Evolutionary conservation across 1,140 invertebrate species (phyloP), one percentile per base, ranked within the genome.

Genomic region (Drosophila persimilis): DNA sequence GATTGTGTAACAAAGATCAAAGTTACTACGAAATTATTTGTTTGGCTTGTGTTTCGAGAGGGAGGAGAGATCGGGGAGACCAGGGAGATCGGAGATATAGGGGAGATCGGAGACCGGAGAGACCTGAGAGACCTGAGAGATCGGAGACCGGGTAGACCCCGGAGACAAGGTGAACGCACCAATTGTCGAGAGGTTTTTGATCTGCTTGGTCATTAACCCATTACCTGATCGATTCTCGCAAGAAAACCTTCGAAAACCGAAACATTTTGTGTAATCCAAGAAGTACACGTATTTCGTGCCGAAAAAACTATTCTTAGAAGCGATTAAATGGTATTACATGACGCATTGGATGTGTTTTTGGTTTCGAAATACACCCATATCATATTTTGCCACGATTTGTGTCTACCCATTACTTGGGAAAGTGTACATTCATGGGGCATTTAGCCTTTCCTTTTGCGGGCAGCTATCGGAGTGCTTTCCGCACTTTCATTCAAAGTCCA

Each of bases 1-100:
- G 59, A 79, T 86, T 80, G 77, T 60, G 64, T 61, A 85, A 77
- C 62, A 64, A 72, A 77, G 69, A 81, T 78, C 50, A 54, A 57
- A 58, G 58, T 79, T 80, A 74, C 65, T 66, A 53, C 57, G 17
- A 63, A 67, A 59, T 53, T 58, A 29, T 44, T 55, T 55, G 48
- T 55, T 54, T 31, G 44, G 26, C 46, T 41, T 53, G 22, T 39
- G 35, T 22, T 48, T 65, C 48, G 17, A 17, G 17, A 17, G 17
- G 17, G 17, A 17, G 17, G 17, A 45, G 2, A 17, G 31, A 35
- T 8, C 6, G 17, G 17, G 17, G 0, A 17, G 17, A 17, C 17
- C 17, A 17, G 17, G 4, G 35, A 39, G 35, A 17, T 1, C 17
- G 0, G 17, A 17, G 17, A 17, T 0, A 39, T 4, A 11, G 4